Conservation (phyloP, 2,113 vertebrate genomes). For the Microcebus tavaratra region DNA sequence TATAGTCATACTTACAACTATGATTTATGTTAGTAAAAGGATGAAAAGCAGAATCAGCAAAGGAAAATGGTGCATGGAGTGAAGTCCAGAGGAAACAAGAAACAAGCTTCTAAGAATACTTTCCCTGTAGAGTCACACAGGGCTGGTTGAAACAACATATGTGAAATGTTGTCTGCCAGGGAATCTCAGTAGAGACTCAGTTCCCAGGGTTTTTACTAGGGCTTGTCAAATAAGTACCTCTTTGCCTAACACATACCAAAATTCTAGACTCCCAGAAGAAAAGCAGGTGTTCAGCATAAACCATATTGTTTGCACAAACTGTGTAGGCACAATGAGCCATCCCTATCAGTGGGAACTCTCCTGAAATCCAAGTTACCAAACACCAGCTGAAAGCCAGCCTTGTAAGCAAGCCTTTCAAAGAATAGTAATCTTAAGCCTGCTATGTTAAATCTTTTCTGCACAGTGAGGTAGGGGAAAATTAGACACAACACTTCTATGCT, state of each 20-base stretch:
- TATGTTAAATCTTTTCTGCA: neutral
- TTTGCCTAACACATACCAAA: neutral
- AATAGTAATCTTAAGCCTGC: neutral
- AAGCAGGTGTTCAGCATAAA: neutral
- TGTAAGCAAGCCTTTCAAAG: neutral
- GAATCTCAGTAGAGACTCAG: neutral
- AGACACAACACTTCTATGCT: neutral
- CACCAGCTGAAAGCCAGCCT: neutral
- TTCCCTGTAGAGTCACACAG: neutral
- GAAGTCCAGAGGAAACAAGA: neutral
- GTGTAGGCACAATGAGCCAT: neutral
- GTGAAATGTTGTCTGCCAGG: neutral
- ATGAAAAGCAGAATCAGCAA: neutral
- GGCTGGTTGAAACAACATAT: neutral
- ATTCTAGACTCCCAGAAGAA: neutral
- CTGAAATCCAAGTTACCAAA: neutral
- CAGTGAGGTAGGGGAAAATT: neutral
- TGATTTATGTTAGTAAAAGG: constrained; percentile 39
- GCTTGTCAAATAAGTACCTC: neutral
- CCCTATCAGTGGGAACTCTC: neutral
- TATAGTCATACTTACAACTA: neutral
- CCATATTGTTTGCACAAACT: neutral
- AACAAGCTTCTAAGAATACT: neutral
- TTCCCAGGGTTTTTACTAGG: neutral
- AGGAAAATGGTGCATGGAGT: neutral